Evolutionary conservation across 2,888 invertebrate genomes (phyloP).

Genomic region (Drosophila tripunctata): DNA sequence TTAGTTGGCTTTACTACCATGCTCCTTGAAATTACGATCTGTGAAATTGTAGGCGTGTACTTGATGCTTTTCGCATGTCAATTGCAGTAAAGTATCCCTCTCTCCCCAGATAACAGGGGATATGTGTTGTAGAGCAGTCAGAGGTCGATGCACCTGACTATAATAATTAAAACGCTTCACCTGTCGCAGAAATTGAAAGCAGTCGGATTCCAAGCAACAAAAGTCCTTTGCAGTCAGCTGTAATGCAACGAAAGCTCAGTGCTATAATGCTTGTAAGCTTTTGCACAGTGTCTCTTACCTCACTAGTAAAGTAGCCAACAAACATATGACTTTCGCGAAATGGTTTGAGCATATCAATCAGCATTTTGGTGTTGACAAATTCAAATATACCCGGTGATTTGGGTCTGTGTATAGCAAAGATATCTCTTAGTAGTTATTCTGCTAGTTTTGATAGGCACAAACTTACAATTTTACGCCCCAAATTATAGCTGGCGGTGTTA

Average conservation of each 20-base stretch:
- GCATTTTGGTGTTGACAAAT: slow-evolving; percentile 3
- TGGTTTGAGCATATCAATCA: slow-evolving; percentile 27
- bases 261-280: too few species aligned
- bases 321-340: slow-evolving; percentile 43
- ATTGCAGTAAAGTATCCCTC: background rate
- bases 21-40: slow-evolving; percentile 17
- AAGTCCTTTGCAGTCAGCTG: slow-evolving; percentile 58
- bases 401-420: slow-evolving; percentile 7
- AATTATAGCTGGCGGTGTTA: slow-evolving; percentile 56
- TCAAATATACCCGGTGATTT: slow-evolving; percentile 28
- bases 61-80: slow-evolving; percentile 19
- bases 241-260: background rate
- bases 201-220: slow-evolving; percentile 33
- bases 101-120: slow-evolving; percentile 2
- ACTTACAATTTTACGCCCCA: slow-evolving; percentile 59
- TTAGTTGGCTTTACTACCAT: slow-evolving; percentile 41
- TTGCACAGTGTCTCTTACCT: slow-evolving; percentile 36
- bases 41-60: slow-evolving; percentile 44
- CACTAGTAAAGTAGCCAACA: slow-evolving; percentile 34
- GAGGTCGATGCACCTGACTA: slow-evolving; percentile 49
- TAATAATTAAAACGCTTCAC: slow-evolving; percentile 38
- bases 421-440: background rate
- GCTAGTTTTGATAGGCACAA: background rate
- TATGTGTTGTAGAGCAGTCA: slow-evolving; percentile 19
- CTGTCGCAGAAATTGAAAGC: slow-evolving; percentile 43